phyloP scores from a whole-genome alignment of 2,113 vertebrate species.

The Pomatostomus ruficeps region DNA sequence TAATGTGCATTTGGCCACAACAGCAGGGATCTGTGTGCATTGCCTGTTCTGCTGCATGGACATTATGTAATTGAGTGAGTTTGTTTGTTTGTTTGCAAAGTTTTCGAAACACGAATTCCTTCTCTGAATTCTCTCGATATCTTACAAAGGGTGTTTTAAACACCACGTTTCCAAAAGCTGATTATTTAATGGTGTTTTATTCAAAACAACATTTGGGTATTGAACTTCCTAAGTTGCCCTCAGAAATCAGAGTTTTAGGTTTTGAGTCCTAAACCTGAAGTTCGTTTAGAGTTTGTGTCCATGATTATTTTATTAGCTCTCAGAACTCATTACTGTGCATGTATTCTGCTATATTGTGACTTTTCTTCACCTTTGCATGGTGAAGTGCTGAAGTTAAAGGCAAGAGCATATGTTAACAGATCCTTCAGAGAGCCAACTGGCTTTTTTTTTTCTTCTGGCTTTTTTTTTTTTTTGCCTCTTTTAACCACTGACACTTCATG shows the following conservation, averaged over 20 bases:
- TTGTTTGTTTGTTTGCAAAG: background rate
- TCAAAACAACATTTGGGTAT: background rate
- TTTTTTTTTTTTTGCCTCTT: too few relatives aligned
- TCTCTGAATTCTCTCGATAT: background rate
- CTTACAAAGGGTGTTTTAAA: background rate
- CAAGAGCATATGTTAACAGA: background rate
- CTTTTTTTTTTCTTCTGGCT: rapidly evolving
- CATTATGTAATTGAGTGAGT: background rate
- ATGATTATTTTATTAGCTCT: background rate
- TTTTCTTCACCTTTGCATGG: background rate
- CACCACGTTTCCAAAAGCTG: background rate
- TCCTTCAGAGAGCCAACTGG: background rate
- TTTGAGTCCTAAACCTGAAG: background rate
- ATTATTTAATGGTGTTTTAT: background rate
- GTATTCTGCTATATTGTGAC: background rate
- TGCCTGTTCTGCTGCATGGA: background rate
- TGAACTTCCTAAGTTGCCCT: background rate
- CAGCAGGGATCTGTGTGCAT: background rate
- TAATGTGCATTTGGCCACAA: background rate
- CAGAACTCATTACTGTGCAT: background rate
- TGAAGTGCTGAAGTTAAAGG: background rate
- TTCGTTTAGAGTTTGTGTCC: background rate
- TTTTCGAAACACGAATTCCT: background rate
- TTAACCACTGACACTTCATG: background rate
- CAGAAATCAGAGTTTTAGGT: background rate